These are phyloP conservation scores for Pitangus sulphuratus DNA, from an alignment of 2,797 vertebrate genomes.

Conservation along the genomic window DNA sequence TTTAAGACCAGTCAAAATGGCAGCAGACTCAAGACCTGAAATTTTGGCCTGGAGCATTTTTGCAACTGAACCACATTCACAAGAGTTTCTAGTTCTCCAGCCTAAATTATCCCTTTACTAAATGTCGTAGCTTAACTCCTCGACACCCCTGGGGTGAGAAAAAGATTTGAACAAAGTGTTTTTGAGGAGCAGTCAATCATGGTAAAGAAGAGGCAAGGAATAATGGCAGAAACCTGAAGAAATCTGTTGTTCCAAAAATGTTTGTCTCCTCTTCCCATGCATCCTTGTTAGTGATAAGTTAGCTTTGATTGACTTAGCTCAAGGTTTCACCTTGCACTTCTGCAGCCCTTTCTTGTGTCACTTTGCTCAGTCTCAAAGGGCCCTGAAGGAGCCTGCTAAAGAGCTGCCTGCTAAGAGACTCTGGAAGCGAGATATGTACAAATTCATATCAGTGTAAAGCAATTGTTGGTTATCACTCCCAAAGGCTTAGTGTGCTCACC, in stretches of 20 bases:
- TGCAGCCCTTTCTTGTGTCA: not conserved
- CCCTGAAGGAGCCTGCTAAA: not conserved
- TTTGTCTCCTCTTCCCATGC: not conserved
- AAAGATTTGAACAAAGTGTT: not conserved
- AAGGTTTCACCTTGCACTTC: not conserved
- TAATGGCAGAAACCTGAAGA: not conserved
- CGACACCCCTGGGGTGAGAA: not conserved
- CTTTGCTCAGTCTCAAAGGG: not conserved
- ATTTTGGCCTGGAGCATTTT: not conserved
- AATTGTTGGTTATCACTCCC: not conserved
- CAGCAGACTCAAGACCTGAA: not conserved
- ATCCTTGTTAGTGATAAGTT: not conserved
- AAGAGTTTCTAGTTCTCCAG: not conserved
- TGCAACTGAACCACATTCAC: not conserved
- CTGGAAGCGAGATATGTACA: not conserved
- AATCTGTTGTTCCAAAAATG: not conserved
- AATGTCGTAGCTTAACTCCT: not conserved
- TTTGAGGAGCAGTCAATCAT: not conserved
- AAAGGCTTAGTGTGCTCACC: not conserved
- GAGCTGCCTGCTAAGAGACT: not conserved
- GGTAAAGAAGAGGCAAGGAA: not conserved
- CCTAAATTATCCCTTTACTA: not conserved
- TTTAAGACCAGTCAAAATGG: not conserved
- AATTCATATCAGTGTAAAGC: not conserved
- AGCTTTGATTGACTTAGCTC: not conserved